phyloP scores from a whole-genome alignment of 2,888 invertebrate genomes.

The Sarcophaga subvicina region DNA sequence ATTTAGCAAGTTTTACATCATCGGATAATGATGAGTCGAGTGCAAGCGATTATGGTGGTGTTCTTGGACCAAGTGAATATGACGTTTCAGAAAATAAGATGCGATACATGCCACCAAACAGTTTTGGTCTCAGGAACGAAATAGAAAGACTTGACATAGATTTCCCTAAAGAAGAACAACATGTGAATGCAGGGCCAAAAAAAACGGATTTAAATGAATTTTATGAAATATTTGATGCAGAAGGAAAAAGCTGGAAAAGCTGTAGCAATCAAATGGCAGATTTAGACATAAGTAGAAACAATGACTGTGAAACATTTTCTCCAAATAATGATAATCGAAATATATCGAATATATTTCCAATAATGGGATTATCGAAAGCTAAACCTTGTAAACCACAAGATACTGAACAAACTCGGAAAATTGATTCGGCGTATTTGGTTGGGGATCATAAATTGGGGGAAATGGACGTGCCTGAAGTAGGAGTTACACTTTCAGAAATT shows the following conservation, averaged over 20 bases:
- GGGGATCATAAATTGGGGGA: neutral
- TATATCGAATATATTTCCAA: neutral
- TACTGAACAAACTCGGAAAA: neutral
- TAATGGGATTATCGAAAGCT: neutral
- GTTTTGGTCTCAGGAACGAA: neutral
- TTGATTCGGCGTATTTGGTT: neutral
- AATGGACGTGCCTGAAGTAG: neutral
- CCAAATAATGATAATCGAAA: neutral
- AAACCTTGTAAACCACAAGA: neutral
- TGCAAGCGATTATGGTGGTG: conserved; percentile 71
- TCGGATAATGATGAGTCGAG: conserved; percentile 78
- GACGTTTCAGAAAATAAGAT: conserved; percentile 21
- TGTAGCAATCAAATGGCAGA: neutral
- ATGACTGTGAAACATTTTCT: neutral
- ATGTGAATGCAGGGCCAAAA: neutral
- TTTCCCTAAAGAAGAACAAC: neutral
- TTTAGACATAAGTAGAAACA: neutral
- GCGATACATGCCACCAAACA: neutral
- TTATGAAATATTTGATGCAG: neutral
- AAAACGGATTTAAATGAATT: neutral
- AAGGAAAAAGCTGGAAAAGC: neutral
- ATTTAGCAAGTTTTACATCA: conserved; percentile 82
- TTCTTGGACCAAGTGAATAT: conserved; percentile 12
- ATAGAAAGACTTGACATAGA: neutral
- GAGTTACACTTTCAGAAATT: no score